These are phyloP conservation scores for Geotrupes spiniger DNA, from an alignment of 2,888 invertebrate genomes.

Conservation along the genomic window DNA sequence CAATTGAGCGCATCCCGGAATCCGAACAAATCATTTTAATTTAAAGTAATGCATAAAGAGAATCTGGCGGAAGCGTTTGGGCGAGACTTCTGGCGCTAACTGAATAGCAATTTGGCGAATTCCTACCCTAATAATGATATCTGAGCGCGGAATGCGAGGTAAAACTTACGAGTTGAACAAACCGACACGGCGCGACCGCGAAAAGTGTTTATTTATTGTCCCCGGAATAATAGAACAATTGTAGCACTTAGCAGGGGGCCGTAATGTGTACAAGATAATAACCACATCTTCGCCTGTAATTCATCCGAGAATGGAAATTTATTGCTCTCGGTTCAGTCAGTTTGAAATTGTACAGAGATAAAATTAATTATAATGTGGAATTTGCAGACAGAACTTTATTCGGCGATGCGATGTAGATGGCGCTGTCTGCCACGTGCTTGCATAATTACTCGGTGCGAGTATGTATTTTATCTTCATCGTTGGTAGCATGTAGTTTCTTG, in stretches of 20 bases:
- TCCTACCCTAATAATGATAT: slow-evolving; percentile 37
- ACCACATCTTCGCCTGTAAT: slow-evolving; percentile 40
- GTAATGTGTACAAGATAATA: slow-evolving; percentile 39
- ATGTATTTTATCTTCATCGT: too few relatives aligned
- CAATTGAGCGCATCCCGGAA: slow-evolving; percentile 23
- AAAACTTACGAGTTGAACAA: slow-evolving; percentile 24
- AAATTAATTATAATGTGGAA: slow-evolving; percentile 33
- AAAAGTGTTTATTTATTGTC: slow-evolving; percentile 42
- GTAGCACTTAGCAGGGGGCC: slow-evolving; percentile 38
- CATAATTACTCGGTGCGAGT: too few relatives aligned
- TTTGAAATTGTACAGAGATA: slow-evolving; percentile 26
- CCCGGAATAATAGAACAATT: slow-evolving; percentile 43
- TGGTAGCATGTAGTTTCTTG: too few relatives aligned
- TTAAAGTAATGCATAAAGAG: slow-evolving; percentile 23
- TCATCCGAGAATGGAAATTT: slow-evolving; percentile 40
- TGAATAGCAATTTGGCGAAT: slow-evolving; percentile 32
- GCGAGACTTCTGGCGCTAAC: slow-evolving; percentile 17
- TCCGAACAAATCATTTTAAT: slow-evolving; percentile 34
- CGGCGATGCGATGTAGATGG: too few relatives aligned
- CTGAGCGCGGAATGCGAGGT: slow-evolving; percentile 29
- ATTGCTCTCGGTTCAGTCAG: slow-evolving; percentile 32
- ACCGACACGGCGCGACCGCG: slow-evolving; percentile 26
- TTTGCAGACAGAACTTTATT: slow-evolving; percentile 28
- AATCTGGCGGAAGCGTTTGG: slow-evolving; percentile 20
- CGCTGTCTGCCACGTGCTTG: too few relatives aligned